A percentile compares a stretch with the other conserved stretches of the same genome.
Evolutionary conservation across 2,113 vertebrate genomes (phyloP).

Genomic region (Picathartes gymnocephalus): DNA sequence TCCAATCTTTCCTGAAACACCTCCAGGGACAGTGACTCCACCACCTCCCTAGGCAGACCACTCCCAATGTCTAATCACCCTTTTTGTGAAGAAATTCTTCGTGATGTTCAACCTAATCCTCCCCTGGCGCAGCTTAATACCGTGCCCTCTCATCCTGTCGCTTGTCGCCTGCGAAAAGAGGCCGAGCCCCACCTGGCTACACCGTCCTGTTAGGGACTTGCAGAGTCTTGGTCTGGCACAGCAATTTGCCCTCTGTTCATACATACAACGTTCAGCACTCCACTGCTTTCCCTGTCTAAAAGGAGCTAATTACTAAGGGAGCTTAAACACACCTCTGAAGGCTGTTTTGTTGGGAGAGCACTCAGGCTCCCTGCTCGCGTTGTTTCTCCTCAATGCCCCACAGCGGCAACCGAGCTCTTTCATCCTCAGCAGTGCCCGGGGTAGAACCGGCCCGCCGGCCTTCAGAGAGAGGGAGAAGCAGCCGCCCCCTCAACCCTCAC

Average conservation of each 20-base stretch:
- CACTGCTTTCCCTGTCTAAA: neutral
- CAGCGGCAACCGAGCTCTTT: no score
- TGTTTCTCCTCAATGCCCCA: no score
- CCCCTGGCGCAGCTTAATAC: neutral
- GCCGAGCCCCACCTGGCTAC: no score
- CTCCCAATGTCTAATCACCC: no score
- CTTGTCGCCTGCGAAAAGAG: neutral
- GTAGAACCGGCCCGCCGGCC: rapidly evolving
- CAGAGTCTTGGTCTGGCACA: neutral
- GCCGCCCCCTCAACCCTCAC: neutral
- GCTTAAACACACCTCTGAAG: neutral
- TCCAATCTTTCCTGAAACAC: neutral
- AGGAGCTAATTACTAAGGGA: neutral
- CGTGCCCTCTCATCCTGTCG: neutral
- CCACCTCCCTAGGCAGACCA: neutral
- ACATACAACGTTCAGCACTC: neutral
- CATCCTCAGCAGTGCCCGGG: neutral
- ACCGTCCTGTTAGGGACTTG: neutral
- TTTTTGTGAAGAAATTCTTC: neutral
- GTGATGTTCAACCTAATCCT: neutral
- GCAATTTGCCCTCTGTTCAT: no score
- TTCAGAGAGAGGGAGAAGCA: no score
- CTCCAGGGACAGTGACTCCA: neutral
- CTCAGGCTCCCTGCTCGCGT: no score
- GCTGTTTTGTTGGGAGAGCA: rapidly evolving